Percentiles rank a stretch among this genome's conserved stretches.
Evolutionary conservation across 2,113 vertebrate species (phyloP).

Genomic region (Parus major): DNA sequence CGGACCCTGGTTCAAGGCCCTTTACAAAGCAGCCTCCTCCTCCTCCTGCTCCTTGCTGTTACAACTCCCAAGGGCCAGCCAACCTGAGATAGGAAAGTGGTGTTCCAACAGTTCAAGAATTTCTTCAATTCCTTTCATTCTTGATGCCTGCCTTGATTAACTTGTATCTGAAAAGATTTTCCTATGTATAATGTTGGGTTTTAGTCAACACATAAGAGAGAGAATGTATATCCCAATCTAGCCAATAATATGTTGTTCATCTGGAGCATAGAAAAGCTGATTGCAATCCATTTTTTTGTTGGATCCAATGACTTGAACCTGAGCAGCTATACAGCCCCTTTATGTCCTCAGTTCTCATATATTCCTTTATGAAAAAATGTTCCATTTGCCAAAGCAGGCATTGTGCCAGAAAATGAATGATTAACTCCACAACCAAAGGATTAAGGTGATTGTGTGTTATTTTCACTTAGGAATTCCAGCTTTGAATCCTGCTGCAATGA

Average conservation of each 20-base stretch:
- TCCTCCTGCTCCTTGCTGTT: not conserved
- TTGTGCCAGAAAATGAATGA: not conserved
- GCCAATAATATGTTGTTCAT: not conserved
- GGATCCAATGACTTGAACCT: not conserved
- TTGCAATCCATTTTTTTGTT: not conserved
- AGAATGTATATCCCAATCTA: not conserved
- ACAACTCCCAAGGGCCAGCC: not conserved
- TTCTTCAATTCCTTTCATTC: not conserved
- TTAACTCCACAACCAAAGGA: not conserved
- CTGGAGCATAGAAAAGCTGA: not conserved
- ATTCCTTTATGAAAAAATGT: not conserved
- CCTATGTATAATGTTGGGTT: not conserved
- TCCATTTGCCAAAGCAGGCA: not conserved
- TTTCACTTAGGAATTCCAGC: not conserved
- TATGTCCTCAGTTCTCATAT: not conserved
- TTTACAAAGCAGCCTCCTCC: not conserved
- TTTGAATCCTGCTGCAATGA: not conserved
- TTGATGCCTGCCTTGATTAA: not conserved
- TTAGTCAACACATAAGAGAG: not conserved
- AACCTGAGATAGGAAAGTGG: not conserved
- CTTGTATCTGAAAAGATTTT: not conserved
- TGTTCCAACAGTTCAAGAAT: not conserved
- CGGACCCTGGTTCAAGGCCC: not conserved
- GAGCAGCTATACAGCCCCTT: not conserved
- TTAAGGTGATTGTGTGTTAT: not conserved